Base-by-base conservation (phyloP, 2,888 invertebrate genomes). In the Cantharis nigra region DNA sequence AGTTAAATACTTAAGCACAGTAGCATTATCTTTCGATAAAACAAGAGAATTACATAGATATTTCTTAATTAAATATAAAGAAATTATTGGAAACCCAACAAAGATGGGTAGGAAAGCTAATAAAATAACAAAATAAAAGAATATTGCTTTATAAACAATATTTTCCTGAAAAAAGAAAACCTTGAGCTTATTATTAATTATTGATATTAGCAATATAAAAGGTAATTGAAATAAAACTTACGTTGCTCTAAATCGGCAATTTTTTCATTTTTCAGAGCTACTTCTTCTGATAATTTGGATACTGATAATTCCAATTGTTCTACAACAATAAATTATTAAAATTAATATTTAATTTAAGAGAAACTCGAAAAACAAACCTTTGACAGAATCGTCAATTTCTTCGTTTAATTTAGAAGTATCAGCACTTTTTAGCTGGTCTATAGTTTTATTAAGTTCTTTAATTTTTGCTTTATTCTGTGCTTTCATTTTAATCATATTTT, bases 361-460 rank as follows among this genome's bases (percentile, higher is more conserved):
- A 3, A 10, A 69, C 13, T 13, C 13, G 3, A n/a, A 18, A 26
- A 63, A 16, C 85, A 87, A 89, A 90, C 93, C 90, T 91, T 92
- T 91, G 83, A 92, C 91, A 87, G 93, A 93, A 87, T 94, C 94
- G 89, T 94, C 93, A 86, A 96, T 91, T 89, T 94, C 94, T n/a
- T n/a, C n/a, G n/a, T n/a, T n/a, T n/a, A n/a, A n/a, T 89, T 92
- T 91, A 87, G 94, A 93, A 13, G 91, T 87, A 85, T 94, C 94
- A 63, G 92, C 92, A 63, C 92, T 91, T 83, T 91, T 92, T 74
- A 93, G 91, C 82, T 91, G 90, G 80, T 93, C 92, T 49, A 94
- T 90, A 83, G 95, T 94, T 84, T 94, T 95, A 83, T 94, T 95
- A 84, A 95, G 89, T 85, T 93, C 93, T 86, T 94, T 96, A 69